Percentiles rank a stretch among this genome's conserved stretches.
phyloP scores from a whole-genome alignment of 2,888 invertebrate genomes.

The Drosophila multiciliata region DNA sequence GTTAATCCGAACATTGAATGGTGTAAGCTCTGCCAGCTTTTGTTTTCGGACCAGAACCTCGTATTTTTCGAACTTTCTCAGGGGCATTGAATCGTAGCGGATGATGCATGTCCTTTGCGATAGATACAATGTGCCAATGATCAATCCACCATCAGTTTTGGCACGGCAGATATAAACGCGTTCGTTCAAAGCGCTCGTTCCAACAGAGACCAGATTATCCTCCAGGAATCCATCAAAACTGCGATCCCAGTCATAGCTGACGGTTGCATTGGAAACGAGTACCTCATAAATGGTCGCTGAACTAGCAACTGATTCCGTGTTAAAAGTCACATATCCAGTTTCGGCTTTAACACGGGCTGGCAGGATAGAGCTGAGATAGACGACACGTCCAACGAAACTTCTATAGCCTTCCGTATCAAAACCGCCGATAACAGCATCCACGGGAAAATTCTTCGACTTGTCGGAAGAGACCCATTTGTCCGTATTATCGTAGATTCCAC shows the following conservation, averaged over 20 bases:
- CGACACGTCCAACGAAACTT: conserved; percentile 52
- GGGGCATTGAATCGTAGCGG: conserved; percentile 34
- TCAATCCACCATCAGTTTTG: conserved; percentile 34
- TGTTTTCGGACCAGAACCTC: conserved; percentile 41
- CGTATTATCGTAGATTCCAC: conserved; percentile 38
- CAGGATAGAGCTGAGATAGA: conserved; percentile 18
- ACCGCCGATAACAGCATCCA: conserved; percentile 43
- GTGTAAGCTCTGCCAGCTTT: rapidly evolving
- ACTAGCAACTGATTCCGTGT: conserved; percentile 10
- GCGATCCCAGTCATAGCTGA: conserved; percentile 45
- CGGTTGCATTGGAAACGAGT: conserved; percentile 37
- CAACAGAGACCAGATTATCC: conserved; percentile 40
- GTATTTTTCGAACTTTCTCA: conserved; percentile 50
- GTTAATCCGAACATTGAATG: not conserved
- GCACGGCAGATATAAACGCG: conserved; percentile 50
- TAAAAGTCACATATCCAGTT: conserved; percentile 29
- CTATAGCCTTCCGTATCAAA: conserved; percentile 53
- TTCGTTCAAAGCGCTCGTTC: conserved; percentile 45
- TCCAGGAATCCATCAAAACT: conserved; percentile 57
- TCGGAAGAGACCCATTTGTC: conserved; percentile 41
- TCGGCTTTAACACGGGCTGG: conserved; percentile 56
- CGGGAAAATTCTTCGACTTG: conserved; percentile 37
- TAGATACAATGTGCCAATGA: conserved; percentile 46
- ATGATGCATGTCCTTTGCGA: conserved; percentile 37
- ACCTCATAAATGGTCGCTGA: conserved; percentile 23